These are phyloP conservation scores for Zaprionus davidi DNA, from an alignment of 1,140 invertebrate genomes.

Conservation along the genomic window DNA sequence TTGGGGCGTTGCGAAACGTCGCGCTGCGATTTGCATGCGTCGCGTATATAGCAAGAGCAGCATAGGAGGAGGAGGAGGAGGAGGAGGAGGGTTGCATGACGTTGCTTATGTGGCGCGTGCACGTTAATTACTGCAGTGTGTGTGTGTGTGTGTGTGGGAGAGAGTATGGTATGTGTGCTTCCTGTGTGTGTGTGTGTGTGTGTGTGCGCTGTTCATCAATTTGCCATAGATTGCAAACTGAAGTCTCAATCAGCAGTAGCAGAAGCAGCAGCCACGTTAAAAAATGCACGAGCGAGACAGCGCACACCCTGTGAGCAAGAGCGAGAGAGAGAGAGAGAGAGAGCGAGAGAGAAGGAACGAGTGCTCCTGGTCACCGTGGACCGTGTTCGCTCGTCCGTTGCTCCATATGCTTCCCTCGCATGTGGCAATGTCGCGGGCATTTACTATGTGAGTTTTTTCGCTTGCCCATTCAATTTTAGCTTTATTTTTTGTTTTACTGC, in stretches of 20 bases:
- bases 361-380: neutral
- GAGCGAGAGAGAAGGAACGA: neutral
- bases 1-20: conserved; percentile 7
- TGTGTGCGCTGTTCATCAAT: conserved; percentile 72
- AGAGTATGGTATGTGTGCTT: conserved; percentile 20
- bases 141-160: conserved; percentile 17
- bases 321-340: conserved; percentile 5
- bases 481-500: conserved; percentile 40
- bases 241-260: conserved; percentile 71
- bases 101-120: conserved; percentile 75
- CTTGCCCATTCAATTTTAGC: neutral
- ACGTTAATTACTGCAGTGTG: conserved; percentile 75
- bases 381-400: neutral
- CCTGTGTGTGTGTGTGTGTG: conserved; percentile 40
- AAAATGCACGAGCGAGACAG: conserved; percentile 38
- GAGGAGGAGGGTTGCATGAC: neutral
- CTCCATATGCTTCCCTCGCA: conserved; percentile 63
- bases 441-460: conserved; percentile 36
- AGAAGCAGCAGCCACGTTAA: conserved; percentile 8
- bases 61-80: neutral
- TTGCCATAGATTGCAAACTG: conserved; percentile 76
- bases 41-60: conserved; percentile 21
- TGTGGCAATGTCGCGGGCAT: conserved; percentile 69
- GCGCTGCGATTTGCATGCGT: conserved; percentile 77
- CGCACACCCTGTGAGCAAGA: conserved; percentile 1